Percentiles rank a stretch among this genome's conserved stretches.
Evolutionary conservation across 1,140 invertebrate species (phyloP).

Genomic region (Drosophila prosaltans): DNA sequence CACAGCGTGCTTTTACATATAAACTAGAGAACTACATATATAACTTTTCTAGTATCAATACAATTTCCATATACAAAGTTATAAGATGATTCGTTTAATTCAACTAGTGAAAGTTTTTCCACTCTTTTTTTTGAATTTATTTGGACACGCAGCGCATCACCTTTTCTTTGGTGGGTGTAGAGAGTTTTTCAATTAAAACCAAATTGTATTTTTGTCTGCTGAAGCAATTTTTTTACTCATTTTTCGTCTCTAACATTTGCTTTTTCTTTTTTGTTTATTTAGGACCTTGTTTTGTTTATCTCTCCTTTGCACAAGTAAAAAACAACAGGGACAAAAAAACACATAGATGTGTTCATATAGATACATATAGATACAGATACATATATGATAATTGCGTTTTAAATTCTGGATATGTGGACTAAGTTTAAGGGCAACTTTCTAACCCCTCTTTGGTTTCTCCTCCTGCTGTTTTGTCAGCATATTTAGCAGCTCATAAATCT

Average conservation of each 20-base stretch:
- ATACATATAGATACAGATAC: slow-evolving; percentile 25
- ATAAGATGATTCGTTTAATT: no score
- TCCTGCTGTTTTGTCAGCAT: slow-evolving; percentile 45
- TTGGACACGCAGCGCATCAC: neutral
- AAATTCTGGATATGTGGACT: slow-evolving; percentile 55
- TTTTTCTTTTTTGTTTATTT: slow-evolving; percentile 63
- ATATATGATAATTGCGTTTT: slow-evolving; percentile 68
- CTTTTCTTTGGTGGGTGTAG: slow-evolving; percentile 1
- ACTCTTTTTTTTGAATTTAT: neutral
- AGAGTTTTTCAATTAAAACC: slow-evolving; percentile 72
- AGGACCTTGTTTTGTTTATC: slow-evolving; percentile 70
- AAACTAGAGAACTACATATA: no score
- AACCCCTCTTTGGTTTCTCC: neutral
- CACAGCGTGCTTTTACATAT: no score
- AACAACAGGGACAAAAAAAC: slow-evolving; percentile 40
- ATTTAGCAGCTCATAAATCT: slow-evolving; percentile 80
- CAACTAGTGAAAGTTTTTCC: no score
- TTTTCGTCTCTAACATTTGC: slow-evolving; percentile 30
- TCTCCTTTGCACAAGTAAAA: slow-evolving; percentile 55
- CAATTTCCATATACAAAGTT: no score
- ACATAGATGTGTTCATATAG: slow-evolving; percentile 11
- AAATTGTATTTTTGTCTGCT: slow-evolving; percentile 64
- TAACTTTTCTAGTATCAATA: no score
- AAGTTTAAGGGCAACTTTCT: slow-evolving; percentile 44
- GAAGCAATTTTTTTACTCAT: slow-evolving; percentile 37